Conservation (phyloP, 2,888 invertebrate genomes). For the Clostera curtula region DNA sequence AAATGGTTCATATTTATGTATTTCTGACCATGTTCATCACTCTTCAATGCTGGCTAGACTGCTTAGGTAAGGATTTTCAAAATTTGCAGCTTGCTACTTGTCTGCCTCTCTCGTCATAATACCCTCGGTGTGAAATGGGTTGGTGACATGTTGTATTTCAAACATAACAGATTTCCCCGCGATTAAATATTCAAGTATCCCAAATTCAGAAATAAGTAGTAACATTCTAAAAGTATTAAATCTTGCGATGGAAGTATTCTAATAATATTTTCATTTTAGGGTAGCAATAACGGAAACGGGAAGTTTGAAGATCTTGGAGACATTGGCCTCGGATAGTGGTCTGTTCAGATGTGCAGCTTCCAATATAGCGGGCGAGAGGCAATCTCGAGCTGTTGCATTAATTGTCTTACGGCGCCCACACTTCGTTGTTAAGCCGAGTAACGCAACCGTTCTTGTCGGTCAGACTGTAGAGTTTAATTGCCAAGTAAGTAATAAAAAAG, state of each 20-base stretch:
- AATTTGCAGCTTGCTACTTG: no score
- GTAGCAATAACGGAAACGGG: slow-evolving; percentile 90
- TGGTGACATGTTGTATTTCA: no score
- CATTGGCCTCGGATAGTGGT: slow-evolving; percentile 91
- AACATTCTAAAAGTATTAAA: background rate
- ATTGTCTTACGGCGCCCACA: slow-evolving; percentile 91
- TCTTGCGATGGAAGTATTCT: background rate
- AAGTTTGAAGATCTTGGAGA: slow-evolving; percentile 92
- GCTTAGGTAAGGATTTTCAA: no score
- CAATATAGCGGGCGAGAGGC: slow-evolving; percentile 91
- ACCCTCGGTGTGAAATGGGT: no score
- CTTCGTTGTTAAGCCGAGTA: slow-evolving; percentile 89
- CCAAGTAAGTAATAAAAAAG: slow-evolving; percentile 66
- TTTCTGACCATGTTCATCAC: no score
- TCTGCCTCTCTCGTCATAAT: no score
- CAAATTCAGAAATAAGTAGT: background rate
- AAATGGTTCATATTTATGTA: no score
- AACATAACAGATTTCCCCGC: no score
- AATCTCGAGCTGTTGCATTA: slow-evolving; percentile 86
- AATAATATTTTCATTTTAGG: slow-evolving; percentile 48
- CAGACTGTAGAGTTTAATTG: slow-evolving; percentile 92
- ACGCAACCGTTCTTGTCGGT: slow-evolving; percentile 87
- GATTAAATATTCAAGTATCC: no score
- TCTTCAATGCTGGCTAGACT: no score
- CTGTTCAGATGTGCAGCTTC: slow-evolving; percentile 93